Percentiles rank a stretch among this genome's conserved stretches.
These are phyloP conservation scores for Nasonia giraulti DNA, from an alignment of 1,140 invertebrate species.

Conservation along the genomic window DNA sequence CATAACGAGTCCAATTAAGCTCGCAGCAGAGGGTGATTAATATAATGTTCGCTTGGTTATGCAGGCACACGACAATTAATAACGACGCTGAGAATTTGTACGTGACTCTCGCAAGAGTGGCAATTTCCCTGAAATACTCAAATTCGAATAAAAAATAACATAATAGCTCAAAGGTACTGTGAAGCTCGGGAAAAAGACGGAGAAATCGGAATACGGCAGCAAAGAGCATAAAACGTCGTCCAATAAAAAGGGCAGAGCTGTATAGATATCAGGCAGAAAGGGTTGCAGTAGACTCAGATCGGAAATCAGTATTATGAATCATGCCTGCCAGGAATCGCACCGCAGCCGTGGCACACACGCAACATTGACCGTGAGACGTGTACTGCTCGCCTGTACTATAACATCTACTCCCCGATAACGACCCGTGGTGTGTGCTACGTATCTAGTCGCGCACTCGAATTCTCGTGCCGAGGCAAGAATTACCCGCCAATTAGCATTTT, in stretches of 20 bases:
- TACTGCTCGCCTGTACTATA: background rate
- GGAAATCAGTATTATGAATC: slow-evolving; percentile 45
- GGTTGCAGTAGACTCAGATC: background rate
- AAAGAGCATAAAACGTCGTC: background rate
- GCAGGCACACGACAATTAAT: background rate
- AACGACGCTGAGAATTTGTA: background rate
- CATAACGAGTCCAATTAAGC: background rate
- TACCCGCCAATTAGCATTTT: slow-evolving; percentile 9
- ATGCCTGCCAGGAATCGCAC: slow-evolving; percentile 20
- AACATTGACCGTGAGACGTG: slow-evolving; percentile 16
- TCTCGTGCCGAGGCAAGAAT: slow-evolving; percentile 3
- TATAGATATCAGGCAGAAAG: background rate
- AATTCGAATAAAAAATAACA: too few species aligned
- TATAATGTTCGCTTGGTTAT: background rate
- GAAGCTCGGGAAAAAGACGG: too few species aligned
- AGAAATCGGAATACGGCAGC: too few species aligned
- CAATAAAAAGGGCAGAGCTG: background rate
- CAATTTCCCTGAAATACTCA: too few species aligned
- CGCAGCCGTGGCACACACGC: background rate
- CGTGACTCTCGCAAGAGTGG: too few species aligned
- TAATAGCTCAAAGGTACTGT: too few species aligned
- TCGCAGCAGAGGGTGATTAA: background rate
- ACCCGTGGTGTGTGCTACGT: background rate
- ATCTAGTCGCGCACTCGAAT: background rate
- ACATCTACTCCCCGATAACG: background rate